Percentiles rank a stretch among this genome's conserved stretches.
phyloP scores from a whole-genome alignment of 2,888 invertebrate genomes.

The Dinocampus coccinellae region DNA sequence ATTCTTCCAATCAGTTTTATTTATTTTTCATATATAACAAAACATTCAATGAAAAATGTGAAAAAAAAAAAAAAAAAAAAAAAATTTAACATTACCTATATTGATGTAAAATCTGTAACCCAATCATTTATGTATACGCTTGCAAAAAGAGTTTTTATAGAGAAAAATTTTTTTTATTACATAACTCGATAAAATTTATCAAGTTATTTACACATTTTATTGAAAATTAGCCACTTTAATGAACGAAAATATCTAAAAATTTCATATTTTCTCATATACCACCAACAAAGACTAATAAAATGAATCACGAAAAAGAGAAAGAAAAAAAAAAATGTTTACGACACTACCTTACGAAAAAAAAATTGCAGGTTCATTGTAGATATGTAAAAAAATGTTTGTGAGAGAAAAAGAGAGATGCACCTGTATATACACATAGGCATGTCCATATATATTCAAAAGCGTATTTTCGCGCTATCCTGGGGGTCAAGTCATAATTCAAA shows the following conservation, averaged over 20 bases:
- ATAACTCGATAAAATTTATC: not conserved
- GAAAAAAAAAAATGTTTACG: too few relatives aligned
- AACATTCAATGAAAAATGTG: not conserved
- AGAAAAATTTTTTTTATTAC: not conserved
- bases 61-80: too few relatives aligned
- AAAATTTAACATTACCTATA: not conserved
- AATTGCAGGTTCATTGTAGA: not conserved
- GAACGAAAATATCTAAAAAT: not conserved
- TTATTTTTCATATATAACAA: conserved; percentile 16
- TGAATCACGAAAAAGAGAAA: too few relatives aligned
- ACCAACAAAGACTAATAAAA: too few relatives aligned
- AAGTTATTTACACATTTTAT: not conserved
- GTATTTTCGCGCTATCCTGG: conserved; percentile 45
- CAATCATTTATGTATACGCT: not conserved
- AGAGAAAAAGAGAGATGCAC: not conserved
- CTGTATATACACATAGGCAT: not conserved
- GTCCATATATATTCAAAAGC: not conserved
- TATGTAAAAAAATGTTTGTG: not conserved
- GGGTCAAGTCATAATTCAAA: conserved; percentile 43
- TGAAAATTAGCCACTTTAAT: not conserved
- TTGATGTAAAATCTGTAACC: not conserved
- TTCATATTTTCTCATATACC: too few relatives aligned
- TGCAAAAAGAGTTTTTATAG: too few relatives aligned
- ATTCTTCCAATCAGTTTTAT: not conserved
- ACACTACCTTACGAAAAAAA: conserved; percentile 41